Conservation (phyloP, 2,113 vertebrate genomes). For the Anthoscopus minutus region DNA sequence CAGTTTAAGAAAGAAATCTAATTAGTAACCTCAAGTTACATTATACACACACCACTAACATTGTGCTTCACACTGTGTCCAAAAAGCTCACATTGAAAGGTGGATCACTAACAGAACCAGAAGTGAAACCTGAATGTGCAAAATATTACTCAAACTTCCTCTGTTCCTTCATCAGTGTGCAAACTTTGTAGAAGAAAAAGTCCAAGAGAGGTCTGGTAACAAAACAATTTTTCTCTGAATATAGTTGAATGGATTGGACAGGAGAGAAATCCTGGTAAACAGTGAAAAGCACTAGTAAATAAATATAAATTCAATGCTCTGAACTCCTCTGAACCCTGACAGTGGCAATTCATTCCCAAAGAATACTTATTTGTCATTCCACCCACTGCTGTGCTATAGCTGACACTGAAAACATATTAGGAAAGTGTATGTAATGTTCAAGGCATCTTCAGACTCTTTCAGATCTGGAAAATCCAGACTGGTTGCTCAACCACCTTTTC, state of each 20-base stretch:
- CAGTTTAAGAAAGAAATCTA: not conserved
- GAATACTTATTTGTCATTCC: constrained; percentile 55
- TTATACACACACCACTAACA: not conserved
- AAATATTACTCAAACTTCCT: not conserved
- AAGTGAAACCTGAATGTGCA: not conserved
- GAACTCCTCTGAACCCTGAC: constrained; percentile 36
- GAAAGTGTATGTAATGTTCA: constrained; percentile 61
- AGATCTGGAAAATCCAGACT: constrained; percentile 56
- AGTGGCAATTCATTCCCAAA: constrained; percentile 12
- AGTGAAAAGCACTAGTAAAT: constrained; percentile 13
- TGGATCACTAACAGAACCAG: not conserved
- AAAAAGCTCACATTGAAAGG: not conserved
- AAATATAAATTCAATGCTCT: constrained; percentile 18
- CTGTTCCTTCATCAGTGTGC: not conserved
- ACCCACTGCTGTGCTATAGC: constrained; percentile 54
- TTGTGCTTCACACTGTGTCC: not conserved
- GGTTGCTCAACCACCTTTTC: constrained; percentile 63
- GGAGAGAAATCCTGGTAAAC: not conserved
- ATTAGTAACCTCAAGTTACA: not conserved
- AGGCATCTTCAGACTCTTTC: constrained; percentile 50
- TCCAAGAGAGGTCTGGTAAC: not conserved
- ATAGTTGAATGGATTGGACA: not conserved
- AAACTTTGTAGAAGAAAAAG: not conserved
- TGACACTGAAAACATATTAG: constrained; percentile 56
- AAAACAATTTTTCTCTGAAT: not conserved